Evolutionary conservation across 2,888 invertebrate species (phyloP), one percentile per base, ranked within the genome.

Genomic region (Sphaerophoria rueppellii): DNA sequence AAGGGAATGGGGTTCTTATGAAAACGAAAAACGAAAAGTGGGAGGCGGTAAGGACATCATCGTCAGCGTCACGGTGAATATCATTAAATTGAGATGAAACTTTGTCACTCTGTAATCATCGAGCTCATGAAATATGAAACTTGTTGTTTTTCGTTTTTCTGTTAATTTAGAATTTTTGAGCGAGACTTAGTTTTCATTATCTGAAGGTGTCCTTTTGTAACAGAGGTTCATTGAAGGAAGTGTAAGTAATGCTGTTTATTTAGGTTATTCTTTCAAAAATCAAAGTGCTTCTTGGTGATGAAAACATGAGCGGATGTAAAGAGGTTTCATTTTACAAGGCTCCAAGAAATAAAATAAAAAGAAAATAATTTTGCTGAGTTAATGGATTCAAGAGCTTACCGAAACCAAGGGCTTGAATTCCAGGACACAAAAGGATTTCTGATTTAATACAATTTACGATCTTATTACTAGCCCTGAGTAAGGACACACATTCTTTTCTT

Each of bases 81-180:
- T 85, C 81, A 81, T 81, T 81, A 85, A 81, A 85, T 73, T 85
- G 76, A 76, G 76, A 72, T 72, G 81, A 76, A 85, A 77, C 69
- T 85, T 81, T 85, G 76, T 85, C 85, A 76, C 73, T 85, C 35
- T 72, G 2, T 24, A 85, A 85, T 85, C 80, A 76, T 85, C 80
- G 73, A 57, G 50, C 76, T 85, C 75, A 77, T 85, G 81, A 77
- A 81, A 85, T 81, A 69, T 77, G 73, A 85, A 73, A 55, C 76
- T 48, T 40, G 14, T 72, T 12, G n/a, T 46, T 35, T 40, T 32
- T 35, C 4, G 6, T 0, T 16, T 60, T 60, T 60, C 2, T 34
- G 9, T 60, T 37, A 16, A 7, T 61, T 61, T 54, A 4, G n/a
- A 57, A 3, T 32, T 11, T 40, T 40, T 11, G 43, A 9, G 43